These are phyloP conservation scores for Rhynchonycteris naso DNA, from an alignment of 2,797 vertebrate species.

Conservation along the genomic window DNA sequence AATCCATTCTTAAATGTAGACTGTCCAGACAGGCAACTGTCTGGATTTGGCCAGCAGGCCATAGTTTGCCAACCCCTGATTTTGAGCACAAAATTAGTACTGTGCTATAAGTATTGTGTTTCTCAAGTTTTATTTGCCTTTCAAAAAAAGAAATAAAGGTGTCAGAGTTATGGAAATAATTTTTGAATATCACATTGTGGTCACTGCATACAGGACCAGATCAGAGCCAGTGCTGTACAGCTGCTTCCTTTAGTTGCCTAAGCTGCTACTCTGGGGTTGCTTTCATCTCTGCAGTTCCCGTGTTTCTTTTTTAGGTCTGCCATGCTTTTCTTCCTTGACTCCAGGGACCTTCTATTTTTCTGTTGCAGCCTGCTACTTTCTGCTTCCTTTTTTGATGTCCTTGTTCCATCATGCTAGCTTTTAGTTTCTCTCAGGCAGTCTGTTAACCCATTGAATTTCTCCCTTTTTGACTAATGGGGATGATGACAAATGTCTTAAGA, in stretches of 20 bases:
- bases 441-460: not conserved
- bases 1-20: not conserved
- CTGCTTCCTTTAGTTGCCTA: not conserved
- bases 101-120: not conserved
- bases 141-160: not conserved
- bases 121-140: slow-evolving; percentile 33
- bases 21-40: not conserved
- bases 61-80: not conserved
- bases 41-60: not conserved
- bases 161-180: slow-evolving; percentile 12
- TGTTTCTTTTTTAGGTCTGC: not conserved
- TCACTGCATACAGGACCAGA: not conserved
- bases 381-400: not conserved
- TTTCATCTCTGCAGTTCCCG: not conserved
- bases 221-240: not conserved
- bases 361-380: not conserved
- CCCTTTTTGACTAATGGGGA: not conserved
- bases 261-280: not conserved
- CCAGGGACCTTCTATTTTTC: not conserved
- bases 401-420: not conserved
- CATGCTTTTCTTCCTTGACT: not conserved
- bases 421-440: not conserved
- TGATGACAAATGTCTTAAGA: not conserved
- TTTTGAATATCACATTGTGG: not conserved
- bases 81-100: not conserved